Conservation (phyloP, 2,888 invertebrate species). For the Neocrepidodera transversa region DNA sequence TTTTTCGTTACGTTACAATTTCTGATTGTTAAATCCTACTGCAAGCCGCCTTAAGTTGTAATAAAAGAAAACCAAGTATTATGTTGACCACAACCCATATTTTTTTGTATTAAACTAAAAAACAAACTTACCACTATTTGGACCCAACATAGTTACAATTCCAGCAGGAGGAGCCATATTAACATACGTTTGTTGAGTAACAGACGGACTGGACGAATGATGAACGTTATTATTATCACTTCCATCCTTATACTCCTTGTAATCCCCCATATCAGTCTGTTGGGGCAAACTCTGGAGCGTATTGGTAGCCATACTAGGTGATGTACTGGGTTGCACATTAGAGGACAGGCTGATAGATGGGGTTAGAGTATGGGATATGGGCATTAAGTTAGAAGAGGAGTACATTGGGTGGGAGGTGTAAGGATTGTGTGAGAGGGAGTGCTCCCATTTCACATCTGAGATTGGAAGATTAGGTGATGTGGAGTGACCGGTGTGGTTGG, state of each 20-base stretch:
- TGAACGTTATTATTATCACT: slow-evolving; percentile 49
- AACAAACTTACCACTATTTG: slow-evolving; percentile 60
- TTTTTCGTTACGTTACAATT: no score
- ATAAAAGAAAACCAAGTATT: no score
- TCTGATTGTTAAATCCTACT: no score
- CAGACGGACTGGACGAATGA: slow-evolving; percentile 38
- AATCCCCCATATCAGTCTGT: slow-evolving; percentile 28
- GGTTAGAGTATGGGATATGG: slow-evolving; percentile 57
- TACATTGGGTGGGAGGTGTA: slow-evolving; percentile 56
- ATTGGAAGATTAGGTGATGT: slow-evolving; percentile 58
- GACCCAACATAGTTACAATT: slow-evolving; percentile 62
- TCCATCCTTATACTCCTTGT: slow-evolving; percentile 46
- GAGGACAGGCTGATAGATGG: slow-evolving; percentile 18
- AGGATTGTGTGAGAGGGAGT: slow-evolving; percentile 52
- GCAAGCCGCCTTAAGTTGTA: no score
- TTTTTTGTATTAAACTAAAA: no score
- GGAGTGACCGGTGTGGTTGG: slow-evolving; percentile 50
- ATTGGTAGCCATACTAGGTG: slow-evolving; percentile 61
- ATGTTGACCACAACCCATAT: no score
- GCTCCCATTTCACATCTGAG: slow-evolving; percentile 49
- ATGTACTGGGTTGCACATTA: slow-evolving; percentile 58
- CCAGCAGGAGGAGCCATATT: slow-evolving; percentile 61
- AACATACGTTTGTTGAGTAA: slow-evolving; percentile 41
- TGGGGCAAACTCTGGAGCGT: slow-evolving; percentile 56
- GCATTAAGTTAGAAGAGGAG: slow-evolving; percentile 56